Evolutionary conservation across 2,888 invertebrate species (phyloP), one percentile per base, ranked within the genome.

Genomic region (Chorisops tibialis): DNA sequence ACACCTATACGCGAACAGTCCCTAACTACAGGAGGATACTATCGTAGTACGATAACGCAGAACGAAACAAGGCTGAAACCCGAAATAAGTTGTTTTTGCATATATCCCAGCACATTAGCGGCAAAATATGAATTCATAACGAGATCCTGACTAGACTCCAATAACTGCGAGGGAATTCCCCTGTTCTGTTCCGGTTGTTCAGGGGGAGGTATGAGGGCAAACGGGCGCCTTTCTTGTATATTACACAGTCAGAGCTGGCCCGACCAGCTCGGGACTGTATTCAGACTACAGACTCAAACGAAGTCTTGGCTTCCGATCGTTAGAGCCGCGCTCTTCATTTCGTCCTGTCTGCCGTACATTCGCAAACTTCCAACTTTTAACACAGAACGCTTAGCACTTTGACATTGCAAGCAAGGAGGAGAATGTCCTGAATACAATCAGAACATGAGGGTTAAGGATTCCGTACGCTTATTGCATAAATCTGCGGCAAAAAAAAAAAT

Each of bases 81-180:
- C 51, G 41, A 51, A 61, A 61, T 54, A 54, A 61, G 47, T 54
- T 61, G 50, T 62, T 43, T 59, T 50, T 58, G 59, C 58, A 59
- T 58, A 59, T 59, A 56, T 56, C 45, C 50, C 22, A 39, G 59
- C 50, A 62, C 59, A 62, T 62, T 59, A 62, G 52, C 59, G 52
- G 39, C 51, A 37, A 52, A 63, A 63, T 63, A 48, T 59, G 63
- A 59, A 63, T 63, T 63, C 63, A 59, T 63, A 63, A 63, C 63
- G 59, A 63, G 59, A 59, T 63, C 63, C 63, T 59, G 63, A 59
- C 59, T 59, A 63, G 59, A 59, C 63, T 63, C 59, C 59, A 63
- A 63, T 63, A 59, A 63, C 63, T 30, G 9, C 9, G 30, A 30
- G 30, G 30, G 30, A 43, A 61, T 37, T 45, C 38, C 59, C 39